Evolutionary conservation across 2,113 vertebrate genomes (phyloP).

Genomic region (Notothenia rossii): DNA sequence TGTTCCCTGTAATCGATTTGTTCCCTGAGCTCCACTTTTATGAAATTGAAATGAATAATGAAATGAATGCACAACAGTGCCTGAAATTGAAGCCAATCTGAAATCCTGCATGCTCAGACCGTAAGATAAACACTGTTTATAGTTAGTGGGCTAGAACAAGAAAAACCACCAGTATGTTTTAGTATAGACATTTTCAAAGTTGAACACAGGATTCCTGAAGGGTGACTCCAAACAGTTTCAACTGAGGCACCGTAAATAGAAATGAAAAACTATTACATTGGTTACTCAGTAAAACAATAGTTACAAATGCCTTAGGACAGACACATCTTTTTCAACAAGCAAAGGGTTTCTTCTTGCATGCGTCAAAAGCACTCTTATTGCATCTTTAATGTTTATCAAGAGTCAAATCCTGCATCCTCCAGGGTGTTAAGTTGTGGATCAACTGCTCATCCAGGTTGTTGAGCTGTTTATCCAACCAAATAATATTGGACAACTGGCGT

Average conservation of each 20-base stretch:
- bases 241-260: too few relatives aligned
- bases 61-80: not conserved
- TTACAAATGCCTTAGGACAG: too few relatives aligned
- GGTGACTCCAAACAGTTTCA: not conserved
- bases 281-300: too few relatives aligned
- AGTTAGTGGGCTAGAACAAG: not conserved
- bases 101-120: not conserved
- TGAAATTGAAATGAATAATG: not conserved
- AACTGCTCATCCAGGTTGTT: not conserved
- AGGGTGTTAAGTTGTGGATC: too few relatives aligned
- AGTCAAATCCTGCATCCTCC: too few relatives aligned
- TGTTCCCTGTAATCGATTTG: not conserved
- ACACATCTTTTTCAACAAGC: too few relatives aligned
- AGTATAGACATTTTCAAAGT: not conserved
- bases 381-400: not conserved
- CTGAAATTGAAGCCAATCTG: not conserved
- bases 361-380: not conserved
- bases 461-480: not conserved
- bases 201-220: not conserved
- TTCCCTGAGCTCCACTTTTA: not conserved
- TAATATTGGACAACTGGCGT: not conserved
- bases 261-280: too few relatives aligned
- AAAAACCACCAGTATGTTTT: not conserved
- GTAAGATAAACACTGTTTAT: not conserved
- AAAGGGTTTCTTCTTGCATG: too few relatives aligned